Evolutionary conservation across 2,888 invertebrate species (phyloP).

Genomic region (Axea sp.): DNA sequence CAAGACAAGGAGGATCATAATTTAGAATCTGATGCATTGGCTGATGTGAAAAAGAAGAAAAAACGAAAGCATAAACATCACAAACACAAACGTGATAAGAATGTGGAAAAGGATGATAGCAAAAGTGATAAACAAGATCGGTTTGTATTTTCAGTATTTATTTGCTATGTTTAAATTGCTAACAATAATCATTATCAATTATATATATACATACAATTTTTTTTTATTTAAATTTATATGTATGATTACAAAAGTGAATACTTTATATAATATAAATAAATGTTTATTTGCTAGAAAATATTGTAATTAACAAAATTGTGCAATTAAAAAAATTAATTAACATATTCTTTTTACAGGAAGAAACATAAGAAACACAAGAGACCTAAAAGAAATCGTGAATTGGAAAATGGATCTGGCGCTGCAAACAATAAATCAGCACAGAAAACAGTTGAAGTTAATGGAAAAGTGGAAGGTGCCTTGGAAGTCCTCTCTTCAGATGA

Average conservation of each 20-base stretch:
- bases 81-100: constrained; percentile 77
- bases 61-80: constrained; percentile 78
- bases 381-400: constrained; percentile 71
- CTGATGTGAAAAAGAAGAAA: constrained; percentile 75
- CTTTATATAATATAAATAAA: too few species aligned
- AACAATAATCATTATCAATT: too few species aligned
- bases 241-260: too few species aligned
- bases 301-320: too few species aligned
- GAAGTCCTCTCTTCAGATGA: constrained; percentile 76
- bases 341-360: constrained; percentile 66
- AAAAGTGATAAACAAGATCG: constrained; percentile 69
- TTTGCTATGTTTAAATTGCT: too few species aligned
- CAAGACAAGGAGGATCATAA: constrained; percentile 69
- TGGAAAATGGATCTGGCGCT: constrained; percentile 73
- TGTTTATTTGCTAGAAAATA: too few species aligned
- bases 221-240: too few species aligned
- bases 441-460: constrained; percentile 72
- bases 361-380: constrained; percentile 78
- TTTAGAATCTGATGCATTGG: constrained; percentile 70
- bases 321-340: too few species aligned
- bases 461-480: constrained; percentile 71
- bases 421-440: constrained; percentile 63
- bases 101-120: constrained; percentile 70
- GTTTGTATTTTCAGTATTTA: constrained; percentile 18
- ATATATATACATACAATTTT: too few species aligned